Evolutionary conservation across 2,888 invertebrate species (phyloP), one percentile per base, ranked within the genome.

Genomic region (Tenodera sinensis): DNA sequence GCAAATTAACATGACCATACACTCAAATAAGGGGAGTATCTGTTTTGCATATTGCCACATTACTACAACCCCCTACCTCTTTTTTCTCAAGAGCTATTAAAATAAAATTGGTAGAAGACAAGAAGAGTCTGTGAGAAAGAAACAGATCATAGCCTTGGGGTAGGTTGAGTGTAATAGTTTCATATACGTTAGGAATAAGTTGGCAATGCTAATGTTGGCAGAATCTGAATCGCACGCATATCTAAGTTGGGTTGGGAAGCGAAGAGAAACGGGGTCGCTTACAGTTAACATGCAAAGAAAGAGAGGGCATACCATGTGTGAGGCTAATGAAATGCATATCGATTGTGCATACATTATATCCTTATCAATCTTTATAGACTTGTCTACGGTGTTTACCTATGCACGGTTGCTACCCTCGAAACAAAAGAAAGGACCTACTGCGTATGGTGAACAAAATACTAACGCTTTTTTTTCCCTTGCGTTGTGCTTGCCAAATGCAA

Each of bases 321-420:
- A 25, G 28, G 81, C 28, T 86, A 71, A 86, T 86, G 30, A 28
- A 4, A 81, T 86, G 34, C 87, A 83, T 87, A 87, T 87, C 87
- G 87, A 87, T 87, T 83, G 28, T 83, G 83, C 87, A 87, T 87
- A 87, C 27, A 87, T 87, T 83, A 87, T 27, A 83, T 25, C 83
- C 87, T 82, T 87, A 87, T 87, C 87, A 87, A 87, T 87, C 83
- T 87, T 87, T 87, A 87, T 83, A 83, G 83, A 87, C 87, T 87
- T 87, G 83, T 87, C 87, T 87, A 15, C 34, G 87, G 34, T 54
- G 34, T 87, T 87, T 87, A 82, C 82, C 82, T 87, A 87, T 83
- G 81, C 83, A 82, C 9, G 27, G 54, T 71, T 71, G 54, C 20
- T 71, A 25, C 54, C 54, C 25, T 71, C 20, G 14, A 71, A 71